These are phyloP conservation scores for Armadillidium nasatum DNA, from an alignment of 1,140 invertebrate species.

Conservation along the genomic window DNA sequence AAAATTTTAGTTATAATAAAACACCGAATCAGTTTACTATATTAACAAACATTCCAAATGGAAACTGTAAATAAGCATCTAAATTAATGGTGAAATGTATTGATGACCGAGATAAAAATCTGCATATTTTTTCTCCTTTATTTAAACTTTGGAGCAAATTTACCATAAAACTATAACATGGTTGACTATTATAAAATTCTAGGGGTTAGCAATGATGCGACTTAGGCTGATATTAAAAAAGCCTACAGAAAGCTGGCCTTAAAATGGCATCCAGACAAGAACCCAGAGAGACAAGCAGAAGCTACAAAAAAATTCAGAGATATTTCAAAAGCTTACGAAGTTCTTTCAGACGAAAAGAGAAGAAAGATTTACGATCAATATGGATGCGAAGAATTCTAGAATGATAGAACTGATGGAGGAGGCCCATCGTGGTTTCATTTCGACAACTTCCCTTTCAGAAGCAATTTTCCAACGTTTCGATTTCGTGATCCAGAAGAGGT, in stretches of 20 bases:
- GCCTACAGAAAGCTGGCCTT: conserved; percentile 94
- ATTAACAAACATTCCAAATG: too few species aligned
- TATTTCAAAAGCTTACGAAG: conserved; percentile 98
- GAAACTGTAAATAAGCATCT: too few species aligned
- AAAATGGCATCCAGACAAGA: conserved; percentile 99
- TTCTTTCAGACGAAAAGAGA: conserved; percentile 74
- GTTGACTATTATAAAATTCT: conserved; percentile 91
- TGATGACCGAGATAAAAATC: too few species aligned
- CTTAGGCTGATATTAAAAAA: conserved; percentile 88
- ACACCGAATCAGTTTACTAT: too few species aligned
- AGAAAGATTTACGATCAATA: conserved; percentile 80
- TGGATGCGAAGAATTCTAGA: conserved; percentile 77
- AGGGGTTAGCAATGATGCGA: conserved; percentile 70
- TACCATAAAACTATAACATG: conserved; percentile 56
- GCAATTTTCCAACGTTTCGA: conserved; percentile 60
- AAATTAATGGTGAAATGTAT: too few species aligned
- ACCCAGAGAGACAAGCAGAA: conserved; percentile 91
- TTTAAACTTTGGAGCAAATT: too few species aligned
- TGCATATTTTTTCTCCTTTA: too few species aligned
- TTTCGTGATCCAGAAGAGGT: conserved; percentile 97
- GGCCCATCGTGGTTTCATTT: conserved; percentile 48
- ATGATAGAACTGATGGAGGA: conserved; percentile 49
- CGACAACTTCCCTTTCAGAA: conserved; percentile 49
- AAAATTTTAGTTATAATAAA: too few species aligned
- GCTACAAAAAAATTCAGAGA: conserved; percentile 95